phyloP scores from a whole-genome alignment of 2,113 vertebrate species.

The Motacilla alba region DNA sequence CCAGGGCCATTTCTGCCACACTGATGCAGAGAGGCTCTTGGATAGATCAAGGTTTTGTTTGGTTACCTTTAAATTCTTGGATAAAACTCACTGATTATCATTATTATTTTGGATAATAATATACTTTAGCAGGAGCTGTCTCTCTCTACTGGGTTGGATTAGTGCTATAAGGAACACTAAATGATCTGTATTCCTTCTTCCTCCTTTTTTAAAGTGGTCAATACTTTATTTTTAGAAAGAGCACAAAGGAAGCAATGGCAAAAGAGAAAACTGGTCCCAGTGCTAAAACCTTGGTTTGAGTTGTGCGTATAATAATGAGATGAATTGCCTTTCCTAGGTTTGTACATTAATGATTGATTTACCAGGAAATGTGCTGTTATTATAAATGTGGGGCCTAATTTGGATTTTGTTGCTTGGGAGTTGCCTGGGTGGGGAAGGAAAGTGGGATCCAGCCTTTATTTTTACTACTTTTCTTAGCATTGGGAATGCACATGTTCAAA shows the following conservation, averaged over 20 bases:
- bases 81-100: background rate
- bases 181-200: background rate
- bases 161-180: background rate
- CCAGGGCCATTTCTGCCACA: background rate
- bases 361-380: slow-evolving; percentile 41
- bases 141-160: background rate
- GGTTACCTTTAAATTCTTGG: background rate
- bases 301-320: background rate
- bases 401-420: slow-evolving; percentile 24
- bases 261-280: background rate
- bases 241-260: background rate
- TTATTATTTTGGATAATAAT: background rate
- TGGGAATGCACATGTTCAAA: background rate
- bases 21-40: background rate
- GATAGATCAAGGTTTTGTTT: background rate
- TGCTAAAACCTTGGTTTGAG: background rate
- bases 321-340: background rate
- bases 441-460: background rate
- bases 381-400: slow-evolving; percentile 16
- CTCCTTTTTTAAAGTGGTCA: background rate
- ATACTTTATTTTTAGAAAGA: background rate
- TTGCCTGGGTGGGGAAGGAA: slow-evolving; percentile 41
- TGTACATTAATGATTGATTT: slow-evolving; percentile 14
- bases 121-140: background rate
- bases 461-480: background rate